Evolutionary conservation across 2,888 invertebrate species (phyloP).

Genomic region (Apoda limacodes): DNA sequence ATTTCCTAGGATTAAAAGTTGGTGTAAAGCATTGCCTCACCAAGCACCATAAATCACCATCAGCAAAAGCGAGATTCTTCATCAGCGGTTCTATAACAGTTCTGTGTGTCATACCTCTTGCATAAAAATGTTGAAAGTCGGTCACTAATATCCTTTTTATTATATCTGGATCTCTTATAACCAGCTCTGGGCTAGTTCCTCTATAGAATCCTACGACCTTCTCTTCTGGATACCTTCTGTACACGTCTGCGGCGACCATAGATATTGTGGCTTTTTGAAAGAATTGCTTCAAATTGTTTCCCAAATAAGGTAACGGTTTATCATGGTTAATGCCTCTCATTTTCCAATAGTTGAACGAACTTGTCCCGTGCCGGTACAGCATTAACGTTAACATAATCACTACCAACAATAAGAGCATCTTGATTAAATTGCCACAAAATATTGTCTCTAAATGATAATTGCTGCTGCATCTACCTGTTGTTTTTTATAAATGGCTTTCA

Average conservation of each 20-base stretch:
- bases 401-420: too few species aligned
- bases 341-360: conserved; percentile 46
- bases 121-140: conserved; percentile 44
- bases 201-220: too few species aligned
- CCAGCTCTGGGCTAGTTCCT: too few species aligned
- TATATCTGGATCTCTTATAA: too few species aligned
- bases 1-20: conserved; percentile 48
- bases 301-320: conserved; percentile 38
- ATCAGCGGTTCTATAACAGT: conserved; percentile 45
- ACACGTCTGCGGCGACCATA: conserved; percentile 41
- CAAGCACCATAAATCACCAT: conserved; percentile 51
- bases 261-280: conserved; percentile 39
- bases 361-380: conserved; percentile 37
- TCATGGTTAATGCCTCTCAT: conserved; percentile 46
- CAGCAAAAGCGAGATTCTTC: conserved; percentile 50
- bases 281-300: conserved; percentile 41
- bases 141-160: conserved; percentile 40
- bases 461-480: too few species aligned
- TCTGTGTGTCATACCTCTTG: conserved; percentile 44
- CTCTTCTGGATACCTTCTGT: conserved; percentile 45
- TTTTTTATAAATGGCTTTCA: too few species aligned
- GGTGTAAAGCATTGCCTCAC: conserved; percentile 50
- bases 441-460: too few species aligned
- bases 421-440: too few species aligned
- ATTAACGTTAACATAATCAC: too few species aligned